Evolutionary conservation across 2,888 invertebrate species (phyloP), one percentile per base, ranked within the genome.

Genomic region (Podabrus alpinus): DNA sequence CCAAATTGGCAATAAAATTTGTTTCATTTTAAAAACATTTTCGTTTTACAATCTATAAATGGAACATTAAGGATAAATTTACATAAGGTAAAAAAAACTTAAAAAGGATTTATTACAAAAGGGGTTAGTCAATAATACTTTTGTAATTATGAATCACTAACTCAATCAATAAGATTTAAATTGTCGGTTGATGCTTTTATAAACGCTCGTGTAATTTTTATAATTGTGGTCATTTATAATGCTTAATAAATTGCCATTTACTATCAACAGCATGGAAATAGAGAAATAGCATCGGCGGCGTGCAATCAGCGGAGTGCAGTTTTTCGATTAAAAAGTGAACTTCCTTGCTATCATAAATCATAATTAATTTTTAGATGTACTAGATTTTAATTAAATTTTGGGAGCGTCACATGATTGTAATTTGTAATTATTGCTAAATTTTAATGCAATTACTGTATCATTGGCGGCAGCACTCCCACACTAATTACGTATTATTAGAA

Each of bases 1-100:
- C 59, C 25, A 68, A 68, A 68, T 72, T 62, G 68, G 61, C 68
- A 72, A 77, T 72, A 77, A 72, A 74, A 69, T 77, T 74, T 77
- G 74, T 75, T 75, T 77, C 72, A 69, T 71, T 75, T 72, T 59
- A 75, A 72, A 77, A 77, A 72, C 68, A 71, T 74, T 77, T 77
- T 75, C 72, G 71, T 76, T 76, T 71, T 59, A 68, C 59, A 59
- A 45, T 45, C 45, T 45, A 45, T 45, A 45, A 45, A 45, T 45
- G 45, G 45, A 45, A 7, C 45, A 45, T 45, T 45, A 45, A 45
- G 45, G n/a, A n/a, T 29, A 13, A 29, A 29, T 45, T 45, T n/a
- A 45, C 45, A n/a, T 45, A 45, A 45, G n/a, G 45, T 45, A 45
- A 45, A 45, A 24, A 45, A 45, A 45, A 45, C 45, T 45, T 45